Evolutionary conservation across 2,113 vertebrate species (phyloP), one percentile per base, ranked within the genome.

Genomic region (Hypanus sabinus): DNA sequence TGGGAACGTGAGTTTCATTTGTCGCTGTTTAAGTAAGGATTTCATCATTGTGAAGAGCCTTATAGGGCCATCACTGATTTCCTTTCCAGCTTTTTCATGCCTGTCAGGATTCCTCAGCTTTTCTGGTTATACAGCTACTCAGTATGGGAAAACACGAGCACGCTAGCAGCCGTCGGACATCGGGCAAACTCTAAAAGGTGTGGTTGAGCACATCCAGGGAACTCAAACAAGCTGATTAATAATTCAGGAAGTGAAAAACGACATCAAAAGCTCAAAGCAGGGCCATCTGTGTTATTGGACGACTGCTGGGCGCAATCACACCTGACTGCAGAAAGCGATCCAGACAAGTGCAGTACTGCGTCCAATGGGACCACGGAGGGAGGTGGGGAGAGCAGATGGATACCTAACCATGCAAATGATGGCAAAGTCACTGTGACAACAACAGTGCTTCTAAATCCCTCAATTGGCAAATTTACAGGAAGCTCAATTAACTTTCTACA

Each of bases 171-270:
- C 79, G 75, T 80, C 20, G 57, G 62, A 62, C 75, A 81, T n/a
- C 77, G 80, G 60, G 77, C 6, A 55, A 65, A n/a, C 77, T 77
- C 1, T 20, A 5, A 62, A 75, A 94, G 75, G 75, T 80, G 75
- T 65, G 71, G 16, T 76, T 80, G 93, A 80, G 62, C 27, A 94
- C 57, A 80, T 77, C 46, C 57, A 94, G 93, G 93, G 75, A 60
- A 65, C 55, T 80, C 73, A 60, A 77, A 36, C 93, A 65, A 85
- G 73, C 88, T 33, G 71, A 94, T 94, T 94, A 94, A 94, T 94
- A 94, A 94, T 94, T 94, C 94, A 94, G 81, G 62, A 73, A 60
- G 92, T 83, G 68, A 87, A 94, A 94, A 94, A 27, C 57, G 93
- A 73, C 93, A 87, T 94, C 68, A 94, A 62, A 88, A 27, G 46